Base-by-base conservation (phyloP, 2,797 vertebrate species). In the Sebastes steindachneri region DNA sequence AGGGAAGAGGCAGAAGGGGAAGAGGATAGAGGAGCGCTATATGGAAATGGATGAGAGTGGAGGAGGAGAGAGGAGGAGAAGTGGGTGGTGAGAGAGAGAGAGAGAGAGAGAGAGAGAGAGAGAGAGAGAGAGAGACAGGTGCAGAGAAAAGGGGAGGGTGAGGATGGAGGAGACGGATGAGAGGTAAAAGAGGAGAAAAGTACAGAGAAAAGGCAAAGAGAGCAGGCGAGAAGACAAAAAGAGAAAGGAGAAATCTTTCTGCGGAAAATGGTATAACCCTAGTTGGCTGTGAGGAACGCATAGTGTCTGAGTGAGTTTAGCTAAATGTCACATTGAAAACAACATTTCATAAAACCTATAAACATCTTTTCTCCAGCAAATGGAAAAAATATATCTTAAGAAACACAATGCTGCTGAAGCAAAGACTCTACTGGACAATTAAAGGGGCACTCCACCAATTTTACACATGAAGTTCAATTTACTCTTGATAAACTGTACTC, bases 1-100 rank as follows among this genome's bases (percentile, higher is more conserved):
- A 79, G 69, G 80, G 76, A 82, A 58, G 60, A 75, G 72, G 75
- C 23, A 77, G 54, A 35, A 70, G 21, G 31, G 58, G 33, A 67
- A 64, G 55, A 51, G 62, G 62, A 55, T 15, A 48, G 9, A 73
- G 23, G 25, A 69, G 58, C 10, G 67, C 5, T 58, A 31, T 59
- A 53, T 55, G 55, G 25, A 63, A 35, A 70, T 69, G 70, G 66
- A 60, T 60, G 69, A 75, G 63, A 78, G 65, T 7, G 25, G 29
- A 64, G 25, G 33, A 80, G 3, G 25, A 66, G 37, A 62, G 41
- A 64, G 45, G 31, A 70, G 23, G 33, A 66, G 23, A 26, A 67
- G 28, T 25, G 25, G 33, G 12, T 62, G 57, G 25, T 11, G 63
- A 19, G 62, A 41, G 41, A 62, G 29, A 58, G 26, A 29, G 25